Evolutionary conservation across 1,140 invertebrate genomes (phyloP).

Genomic region (Drosophila setifemur): DNA sequence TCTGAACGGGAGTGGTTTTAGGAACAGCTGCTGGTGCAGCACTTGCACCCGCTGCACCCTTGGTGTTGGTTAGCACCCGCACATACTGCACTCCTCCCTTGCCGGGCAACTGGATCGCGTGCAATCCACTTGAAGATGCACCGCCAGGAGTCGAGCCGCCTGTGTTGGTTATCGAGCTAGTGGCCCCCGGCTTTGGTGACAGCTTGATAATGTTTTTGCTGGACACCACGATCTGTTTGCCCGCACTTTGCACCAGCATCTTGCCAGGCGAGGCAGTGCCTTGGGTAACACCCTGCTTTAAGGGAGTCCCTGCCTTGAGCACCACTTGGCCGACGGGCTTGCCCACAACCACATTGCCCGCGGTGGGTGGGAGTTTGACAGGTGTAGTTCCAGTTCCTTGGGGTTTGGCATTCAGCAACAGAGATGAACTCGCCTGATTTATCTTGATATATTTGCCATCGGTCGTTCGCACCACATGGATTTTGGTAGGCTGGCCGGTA

Average conservation of each 20-base stretch:
- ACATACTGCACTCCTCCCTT: conserved; percentile 77
- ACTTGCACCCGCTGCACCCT: not conserved
- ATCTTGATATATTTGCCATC: conserved; percentile 68
- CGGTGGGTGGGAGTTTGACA: conserved; percentile 3
- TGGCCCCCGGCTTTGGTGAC: conserved; percentile 53
- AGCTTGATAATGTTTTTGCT: conserved; percentile 71
- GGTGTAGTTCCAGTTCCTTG: not conserved
- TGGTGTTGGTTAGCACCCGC: conserved; percentile 56
- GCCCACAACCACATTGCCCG: conserved; percentile 16
- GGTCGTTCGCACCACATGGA: conserved; percentile 65
- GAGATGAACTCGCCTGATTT: conserved; percentile 39
- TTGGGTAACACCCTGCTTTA: conserved; percentile 12
- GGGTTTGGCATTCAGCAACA: conserved; percentile 51
- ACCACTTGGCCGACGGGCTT: conserved; percentile 47
- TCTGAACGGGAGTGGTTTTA: conserved; percentile 19
- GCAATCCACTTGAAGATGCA: conserved; percentile 32
- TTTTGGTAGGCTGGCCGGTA: conserved; percentile 3
- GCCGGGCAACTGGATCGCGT: conserved; percentile 65
- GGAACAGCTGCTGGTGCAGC: not conserved
- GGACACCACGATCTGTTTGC: conserved; percentile 70
- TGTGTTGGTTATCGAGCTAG: conserved; percentile 2
- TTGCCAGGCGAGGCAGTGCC: conserved; percentile 34
- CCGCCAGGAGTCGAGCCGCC: not conserved
- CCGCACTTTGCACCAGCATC: conserved; percentile 58
- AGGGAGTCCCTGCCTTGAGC: conserved; percentile 26